These are phyloP conservation scores for Syrista parreyssii DNA, from an alignment of 2,888 invertebrate genomes.

Conservation along the genomic window DNA sequence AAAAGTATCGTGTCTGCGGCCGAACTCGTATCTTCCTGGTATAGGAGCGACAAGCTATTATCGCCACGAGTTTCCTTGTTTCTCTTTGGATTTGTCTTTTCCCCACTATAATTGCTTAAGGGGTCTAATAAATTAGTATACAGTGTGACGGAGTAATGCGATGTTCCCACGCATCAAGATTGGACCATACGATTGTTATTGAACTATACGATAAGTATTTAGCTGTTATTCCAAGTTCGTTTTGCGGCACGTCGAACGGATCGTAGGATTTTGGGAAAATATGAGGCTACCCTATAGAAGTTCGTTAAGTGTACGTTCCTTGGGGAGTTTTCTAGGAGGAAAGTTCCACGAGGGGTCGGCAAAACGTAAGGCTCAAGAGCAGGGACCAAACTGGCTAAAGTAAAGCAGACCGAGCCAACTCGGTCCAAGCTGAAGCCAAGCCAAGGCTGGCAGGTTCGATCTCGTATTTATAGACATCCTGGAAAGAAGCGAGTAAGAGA, in stretches of 20 bases:
- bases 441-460: conserved; percentile 29
- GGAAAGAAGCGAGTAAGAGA: conserved; percentile 55
- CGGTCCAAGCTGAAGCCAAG: not conserved
- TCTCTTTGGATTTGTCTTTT: not conserved
- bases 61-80: not conserved
- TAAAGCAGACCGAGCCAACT: not conserved
- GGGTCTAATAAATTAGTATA: not conserved
- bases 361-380: not conserved
- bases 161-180: not conserved
- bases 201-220: not conserved
- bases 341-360: not conserved
- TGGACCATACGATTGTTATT: not conserved
- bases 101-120: not conserved
- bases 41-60: not conserved
- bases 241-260: not conserved
- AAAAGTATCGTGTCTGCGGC: not conserved
- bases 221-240: not conserved
- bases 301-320: not conserved
- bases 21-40: not conserved
- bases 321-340: not conserved
- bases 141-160: not conserved
- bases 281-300: not conserved
- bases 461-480: conserved; percentile 60
- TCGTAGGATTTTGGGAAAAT: not conserved
- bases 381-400: not conserved